phyloP scores from a whole-genome alignment of 2,113 vertebrate genomes.

The Crotalus helleri region DNA sequence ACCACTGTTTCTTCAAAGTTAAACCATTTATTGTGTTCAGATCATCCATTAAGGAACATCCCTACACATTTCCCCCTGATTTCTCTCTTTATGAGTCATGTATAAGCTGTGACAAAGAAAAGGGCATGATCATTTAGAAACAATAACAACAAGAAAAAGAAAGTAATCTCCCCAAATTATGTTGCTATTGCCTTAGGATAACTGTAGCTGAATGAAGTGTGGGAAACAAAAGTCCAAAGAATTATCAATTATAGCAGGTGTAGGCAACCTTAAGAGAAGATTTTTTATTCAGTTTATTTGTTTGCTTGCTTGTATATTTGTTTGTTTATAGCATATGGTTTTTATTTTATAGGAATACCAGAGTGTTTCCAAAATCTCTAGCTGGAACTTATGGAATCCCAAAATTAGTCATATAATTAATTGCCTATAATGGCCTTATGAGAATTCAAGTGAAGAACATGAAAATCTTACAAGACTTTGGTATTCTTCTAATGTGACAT shows the following conservation, averaged over 20 bases:
- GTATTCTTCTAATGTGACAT: not conserved
- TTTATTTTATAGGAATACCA: too few species aligned
- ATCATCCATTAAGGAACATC: too few species aligned
- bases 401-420: not conserved
- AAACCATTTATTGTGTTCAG: not conserved
- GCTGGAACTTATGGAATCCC: not conserved
- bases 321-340: too few species aligned
- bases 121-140: not conserved
- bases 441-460: not conserved
- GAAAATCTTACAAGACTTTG: not conserved
- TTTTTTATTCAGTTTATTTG: too few species aligned
- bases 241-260: not conserved
- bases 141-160: too few species aligned
- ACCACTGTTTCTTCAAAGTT: not conserved
- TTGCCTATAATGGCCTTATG: not conserved
- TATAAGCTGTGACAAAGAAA: not conserved
- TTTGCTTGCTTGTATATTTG: too few species aligned
- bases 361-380: too few species aligned
- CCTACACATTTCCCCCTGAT: too few species aligned
- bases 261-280: too few species aligned
- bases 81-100: not conserved
- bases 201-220: not conserved
- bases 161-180: not conserved
- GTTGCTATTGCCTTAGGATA: not conserved
- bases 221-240: not conserved